Conservation (phyloP, 2,888 invertebrate species). For the Phasia obesa region DNA sequence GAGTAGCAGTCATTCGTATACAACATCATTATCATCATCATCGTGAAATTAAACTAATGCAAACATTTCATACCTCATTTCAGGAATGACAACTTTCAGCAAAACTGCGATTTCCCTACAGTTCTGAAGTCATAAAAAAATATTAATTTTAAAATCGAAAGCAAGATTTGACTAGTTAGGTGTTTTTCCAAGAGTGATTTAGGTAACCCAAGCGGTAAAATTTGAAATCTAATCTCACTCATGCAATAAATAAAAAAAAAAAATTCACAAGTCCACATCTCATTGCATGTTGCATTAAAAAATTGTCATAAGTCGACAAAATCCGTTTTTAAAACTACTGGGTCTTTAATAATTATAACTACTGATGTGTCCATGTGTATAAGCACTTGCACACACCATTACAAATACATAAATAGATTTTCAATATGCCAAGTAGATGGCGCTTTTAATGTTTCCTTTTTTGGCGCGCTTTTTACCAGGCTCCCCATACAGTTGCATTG, state of each 20-base stretch:
- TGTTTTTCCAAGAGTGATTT: no score
- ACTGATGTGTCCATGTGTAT: not conserved
- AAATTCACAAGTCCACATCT: no score
- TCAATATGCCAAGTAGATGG: constrained; percentile 65
- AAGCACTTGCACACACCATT: constrained; percentile 16
- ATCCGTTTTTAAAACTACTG: not conserved
- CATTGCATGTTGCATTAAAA: not conserved
- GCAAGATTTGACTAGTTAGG: no score
- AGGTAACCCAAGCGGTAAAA: no score
- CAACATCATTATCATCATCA: constrained; percentile 37
- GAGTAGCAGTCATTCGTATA: constrained; percentile 3
- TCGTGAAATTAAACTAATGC: constrained; percentile 47
- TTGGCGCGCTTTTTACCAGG: constrained; percentile 73
- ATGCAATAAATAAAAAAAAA: not conserved
- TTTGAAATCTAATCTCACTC: no score
- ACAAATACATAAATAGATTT: constrained; percentile 40
- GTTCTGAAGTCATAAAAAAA: not conserved
- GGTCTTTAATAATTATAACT: not conserved
- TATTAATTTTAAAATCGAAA: no score
- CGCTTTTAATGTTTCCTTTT: constrained; percentile 74
- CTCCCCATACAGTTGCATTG: constrained; percentile 48
- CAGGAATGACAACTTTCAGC: not conserved
- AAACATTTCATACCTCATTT: constrained; percentile 30
- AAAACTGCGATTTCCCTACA: not conserved
- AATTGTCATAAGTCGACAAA: not conserved